Conservation (phyloP, 2,797 vertebrate genomes). For the Lepilemur septentrionalis region DNA sequence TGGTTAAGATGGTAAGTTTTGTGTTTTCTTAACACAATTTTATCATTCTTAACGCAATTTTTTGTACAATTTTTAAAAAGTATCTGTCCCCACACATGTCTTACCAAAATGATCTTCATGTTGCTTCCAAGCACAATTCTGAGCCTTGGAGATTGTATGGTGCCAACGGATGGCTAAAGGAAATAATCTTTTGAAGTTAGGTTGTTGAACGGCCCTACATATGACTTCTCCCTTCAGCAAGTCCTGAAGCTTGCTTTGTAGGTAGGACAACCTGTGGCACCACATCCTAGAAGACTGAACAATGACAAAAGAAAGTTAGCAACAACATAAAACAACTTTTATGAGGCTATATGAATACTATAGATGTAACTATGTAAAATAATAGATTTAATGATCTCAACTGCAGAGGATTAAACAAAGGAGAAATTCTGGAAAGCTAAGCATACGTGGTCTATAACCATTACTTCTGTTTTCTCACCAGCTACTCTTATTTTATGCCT, state of each 20-base stretch:
- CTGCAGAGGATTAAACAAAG: conserved; percentile 9
- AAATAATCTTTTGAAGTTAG: neutral
- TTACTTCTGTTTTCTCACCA: neutral
- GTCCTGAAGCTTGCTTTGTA: conserved; percentile 56
- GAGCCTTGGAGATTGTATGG: conserved; percentile 63
- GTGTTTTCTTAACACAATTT: neutral
- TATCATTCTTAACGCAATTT: neutral
- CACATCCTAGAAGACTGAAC: conserved; percentile 80
- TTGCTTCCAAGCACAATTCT: conserved; percentile 82
- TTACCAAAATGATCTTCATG: conserved; percentile 85
- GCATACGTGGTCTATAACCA: neutral
- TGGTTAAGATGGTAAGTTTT: neutral
- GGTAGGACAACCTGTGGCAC: conserved; percentile 68
- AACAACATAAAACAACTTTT: conserved; percentile 42
- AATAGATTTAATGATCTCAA: conserved; percentile 24
- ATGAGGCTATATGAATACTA: neutral
- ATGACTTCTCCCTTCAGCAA: neutral
- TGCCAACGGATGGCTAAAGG: neutral
- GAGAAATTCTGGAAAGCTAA: conserved; percentile 38
- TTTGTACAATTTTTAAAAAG: neutral
- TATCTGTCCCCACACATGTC: conserved; percentile 22
- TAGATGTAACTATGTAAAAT: conserved; percentile 13
- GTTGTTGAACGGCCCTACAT: neutral
- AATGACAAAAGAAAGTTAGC: neutral
- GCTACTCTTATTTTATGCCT: neutral